Conservation (phyloP, 2,797 vertebrate species). For the Phrynocephalus vlangalii region DNA sequence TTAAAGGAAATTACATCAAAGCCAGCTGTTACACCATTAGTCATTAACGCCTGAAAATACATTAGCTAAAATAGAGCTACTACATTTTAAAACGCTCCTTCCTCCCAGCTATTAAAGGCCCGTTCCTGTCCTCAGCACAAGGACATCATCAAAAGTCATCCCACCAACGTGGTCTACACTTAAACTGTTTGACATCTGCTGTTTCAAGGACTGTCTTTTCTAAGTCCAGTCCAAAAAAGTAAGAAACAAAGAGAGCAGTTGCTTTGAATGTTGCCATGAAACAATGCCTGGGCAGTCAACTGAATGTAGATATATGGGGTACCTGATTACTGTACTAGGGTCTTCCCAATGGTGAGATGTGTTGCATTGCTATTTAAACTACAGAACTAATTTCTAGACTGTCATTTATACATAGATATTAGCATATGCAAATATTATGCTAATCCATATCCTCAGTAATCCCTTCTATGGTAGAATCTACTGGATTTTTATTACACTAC, state of each 20-base stretch:
- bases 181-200: background rate
- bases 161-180: conserved; percentile 37
- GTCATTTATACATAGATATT: background rate
- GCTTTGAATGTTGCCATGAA: background rate
- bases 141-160: conserved; percentile 50
- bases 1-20: conserved; percentile 80
- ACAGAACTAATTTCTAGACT: background rate
- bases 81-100: conserved; percentile 63
- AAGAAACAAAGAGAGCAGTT: background rate
- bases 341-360: background rate
- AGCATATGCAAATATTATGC: background rate
- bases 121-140: conserved; percentile 13
- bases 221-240: background rate
- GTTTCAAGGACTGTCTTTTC: background rate
- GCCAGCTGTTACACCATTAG: conserved; percentile 73
- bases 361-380: background rate
- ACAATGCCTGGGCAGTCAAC: background rate
- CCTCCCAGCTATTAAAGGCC: conserved; percentile 40
- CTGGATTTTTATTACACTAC: too few species aligned
- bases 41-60: conserved; percentile 69
- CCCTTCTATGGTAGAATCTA: too few species aligned
- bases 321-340: background rate
- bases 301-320: background rate
- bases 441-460: background rate
- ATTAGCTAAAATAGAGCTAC: conserved; percentile 72